Evolutionary conservation across 2,113 vertebrate genomes (phyloP).

Genomic region (Parus major): DNA sequence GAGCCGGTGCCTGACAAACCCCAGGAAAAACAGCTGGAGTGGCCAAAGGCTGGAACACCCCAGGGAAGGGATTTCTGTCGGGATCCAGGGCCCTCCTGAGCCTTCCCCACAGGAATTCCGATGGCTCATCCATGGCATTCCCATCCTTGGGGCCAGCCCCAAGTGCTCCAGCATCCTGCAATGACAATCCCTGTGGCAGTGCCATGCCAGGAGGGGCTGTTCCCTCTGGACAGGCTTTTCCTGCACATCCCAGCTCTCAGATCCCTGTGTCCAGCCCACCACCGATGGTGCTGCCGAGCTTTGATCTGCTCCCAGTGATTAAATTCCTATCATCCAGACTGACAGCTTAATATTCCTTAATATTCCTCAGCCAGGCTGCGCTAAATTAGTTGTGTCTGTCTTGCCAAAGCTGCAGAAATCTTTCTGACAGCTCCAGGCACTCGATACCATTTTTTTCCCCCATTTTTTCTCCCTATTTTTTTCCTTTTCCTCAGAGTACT

Average conservation of each 20-base stretch:
- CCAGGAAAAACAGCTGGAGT: neutral
- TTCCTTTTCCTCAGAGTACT: neutral
- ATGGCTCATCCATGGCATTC: rapidly evolving
- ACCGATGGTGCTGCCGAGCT: neutral
- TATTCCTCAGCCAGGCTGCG: neutral
- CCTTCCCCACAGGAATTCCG: rapidly evolving
- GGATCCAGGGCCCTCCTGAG: neutral
- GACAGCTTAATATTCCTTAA: slow-evolving; percentile 67
- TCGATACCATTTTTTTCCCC: neutral
- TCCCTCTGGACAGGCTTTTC: neutral
- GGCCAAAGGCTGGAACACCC: no score
- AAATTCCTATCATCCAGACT: slow-evolving; percentile 55
- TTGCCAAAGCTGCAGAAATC: slow-evolving; percentile 50
- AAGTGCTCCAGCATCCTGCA: rapidly evolving
- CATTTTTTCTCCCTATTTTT: neutral
- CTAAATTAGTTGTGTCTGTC: slow-evolving; percentile 68
- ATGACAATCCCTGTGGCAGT: rapidly evolving
- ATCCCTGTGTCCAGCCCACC: neutral
- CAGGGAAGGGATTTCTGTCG: neutral
- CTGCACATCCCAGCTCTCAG: neutral
- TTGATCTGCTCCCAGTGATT: slow-evolving; percentile 60
- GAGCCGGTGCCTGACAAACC: neutral
- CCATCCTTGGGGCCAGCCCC: neutral
- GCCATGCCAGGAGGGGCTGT: rapidly evolving
- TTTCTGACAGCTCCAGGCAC: slow-evolving; percentile 53